phyloP scores from a whole-genome alignment of 2,113 vertebrate genomes.

The Chaenogobius annularis region DNA sequence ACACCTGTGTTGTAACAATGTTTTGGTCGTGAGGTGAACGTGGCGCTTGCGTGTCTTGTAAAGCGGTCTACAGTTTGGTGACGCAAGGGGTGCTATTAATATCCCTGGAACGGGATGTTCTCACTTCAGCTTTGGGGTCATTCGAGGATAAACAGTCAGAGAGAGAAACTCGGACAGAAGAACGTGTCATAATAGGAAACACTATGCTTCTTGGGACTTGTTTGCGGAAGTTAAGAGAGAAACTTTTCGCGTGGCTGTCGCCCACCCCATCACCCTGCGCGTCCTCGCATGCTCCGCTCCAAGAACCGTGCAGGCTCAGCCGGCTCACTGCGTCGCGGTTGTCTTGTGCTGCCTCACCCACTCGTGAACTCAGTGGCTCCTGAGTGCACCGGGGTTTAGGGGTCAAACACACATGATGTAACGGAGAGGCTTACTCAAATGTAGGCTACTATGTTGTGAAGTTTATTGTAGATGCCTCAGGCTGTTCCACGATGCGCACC shows the following conservation, averaged over 20 bases:
- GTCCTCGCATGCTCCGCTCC: too few relatives aligned
- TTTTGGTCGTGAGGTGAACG: constrained; percentile 41
- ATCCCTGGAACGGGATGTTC: constrained; percentile 79
- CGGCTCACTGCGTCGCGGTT: constrained; percentile 9
- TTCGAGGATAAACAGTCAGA: constrained; percentile 60
- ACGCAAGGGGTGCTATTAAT: constrained; percentile 82
- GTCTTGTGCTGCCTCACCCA: constrained; percentile 67
- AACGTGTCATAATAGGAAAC: constrained; percentile 14
- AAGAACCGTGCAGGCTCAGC: not conserved
- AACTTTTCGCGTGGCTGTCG: not conserved
- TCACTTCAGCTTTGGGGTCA: constrained; percentile 75
- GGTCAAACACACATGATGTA: constrained; percentile 58
- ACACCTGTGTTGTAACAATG: constrained; percentile 53
- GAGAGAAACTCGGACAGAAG: constrained; percentile 23
- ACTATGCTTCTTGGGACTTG: not conserved
- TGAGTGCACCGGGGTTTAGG: constrained; percentile 55
- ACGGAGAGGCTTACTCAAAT: constrained; percentile 30
- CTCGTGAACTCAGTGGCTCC: constrained; percentile 73
- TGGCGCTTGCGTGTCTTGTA: constrained; percentile 69
- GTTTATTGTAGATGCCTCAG: constrained; percentile 23
- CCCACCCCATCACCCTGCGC: constrained; percentile 8
- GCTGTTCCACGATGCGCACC: not conserved
- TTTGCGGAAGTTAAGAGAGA: constrained; percentile 11
- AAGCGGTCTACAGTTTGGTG: constrained; percentile 73
- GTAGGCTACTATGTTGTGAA: constrained; percentile 47